Evolutionary conservation across 2,797 vertebrate genomes (phyloP), one percentile per base, ranked within the genome.

Genomic region (Aeoliscus strigatus): DNA sequence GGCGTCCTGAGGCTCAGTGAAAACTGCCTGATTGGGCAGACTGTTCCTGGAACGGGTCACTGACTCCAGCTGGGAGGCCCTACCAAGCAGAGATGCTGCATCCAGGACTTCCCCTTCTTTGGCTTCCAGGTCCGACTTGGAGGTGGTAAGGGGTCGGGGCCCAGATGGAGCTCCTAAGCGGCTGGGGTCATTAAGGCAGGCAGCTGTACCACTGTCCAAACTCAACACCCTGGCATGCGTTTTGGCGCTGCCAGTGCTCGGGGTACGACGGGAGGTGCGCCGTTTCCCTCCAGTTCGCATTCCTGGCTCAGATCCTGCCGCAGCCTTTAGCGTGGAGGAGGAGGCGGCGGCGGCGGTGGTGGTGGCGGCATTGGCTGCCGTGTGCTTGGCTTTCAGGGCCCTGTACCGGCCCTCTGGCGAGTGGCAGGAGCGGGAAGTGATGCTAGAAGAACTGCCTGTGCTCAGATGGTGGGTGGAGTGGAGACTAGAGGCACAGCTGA

Each of bases 81-180:
- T 88, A 56, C 96, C 96, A 83, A 99, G 81, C 55, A 99, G 88
- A 50, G 93, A 97, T 2, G 92, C 91, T 25, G 95, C 94, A 56
- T 99, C 96, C 80, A 99, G 89, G 66, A 98, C 93, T 86, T 99
- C 96, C 76, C 96, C 96, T 84, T 98, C 96, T 92, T 98, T 99
- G 90, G 95, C 95, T 90, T 99, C 96, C 66, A 99, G 87, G 85
- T 98, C 96, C 5, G 96, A 99, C 76, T 99, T 99, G 70, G 96
- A 98, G 81, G 96, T 97, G 78, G 94, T 99, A 67, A 99, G 89
- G 54, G 93, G 91, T 51, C 93, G 92, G 25, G 89, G 86, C 51
- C 86, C 91, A 25, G 89, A 81, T 2, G 93, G 93, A 42, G 94
- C 90, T 75, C 91, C 91, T 14, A 97, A 85, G 74, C 90, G 90